Evolutionary conservation across 2,113 vertebrate genomes (phyloP).

Genomic region (Gasterosteus aculeatus): DNA sequence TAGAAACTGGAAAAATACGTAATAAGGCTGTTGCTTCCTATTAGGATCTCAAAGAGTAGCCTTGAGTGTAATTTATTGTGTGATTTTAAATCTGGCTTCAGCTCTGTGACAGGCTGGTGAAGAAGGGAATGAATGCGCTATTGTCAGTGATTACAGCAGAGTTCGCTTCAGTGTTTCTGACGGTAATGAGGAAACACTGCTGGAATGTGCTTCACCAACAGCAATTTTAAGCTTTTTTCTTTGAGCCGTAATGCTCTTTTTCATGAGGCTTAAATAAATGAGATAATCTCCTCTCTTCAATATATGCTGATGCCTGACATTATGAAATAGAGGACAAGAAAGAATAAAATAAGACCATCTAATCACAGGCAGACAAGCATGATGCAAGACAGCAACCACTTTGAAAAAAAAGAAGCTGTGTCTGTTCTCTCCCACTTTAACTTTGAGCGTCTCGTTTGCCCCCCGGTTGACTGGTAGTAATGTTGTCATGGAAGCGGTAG

Average conservation of each 20-base stretch:
- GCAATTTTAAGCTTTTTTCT: constrained; percentile 33
- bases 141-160: constrained; percentile 10
- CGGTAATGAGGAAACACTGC: constrained; percentile 8
- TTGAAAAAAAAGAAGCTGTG: constrained; percentile 5
- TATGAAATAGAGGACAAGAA: constrained; percentile 21
- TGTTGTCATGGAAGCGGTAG: constrained; percentile 9
- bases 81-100: constrained; percentile 4
- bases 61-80: background rate
- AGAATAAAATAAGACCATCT: constrained; percentile 48
- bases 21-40: background rate
- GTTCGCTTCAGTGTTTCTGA: constrained; percentile 1
- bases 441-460: constrained; percentile 13
- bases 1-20: background rate
- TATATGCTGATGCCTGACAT: constrained; percentile 20
- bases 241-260: constrained; percentile 40
- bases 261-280: constrained; percentile 35
- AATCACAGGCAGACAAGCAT: constrained; percentile 40
- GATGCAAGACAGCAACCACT: constrained; percentile 42
- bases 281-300: constrained; percentile 6
- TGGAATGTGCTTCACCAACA: constrained; percentile 29
- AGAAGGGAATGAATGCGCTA: constrained; percentile 8
- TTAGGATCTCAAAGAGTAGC: background rate
- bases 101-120: constrained; percentile 4
- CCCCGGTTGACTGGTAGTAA: background rate
- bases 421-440: constrained; percentile 6